Evolutionary conservation across 2,888 invertebrate species (phyloP).

Genomic region (Pseudococcus longispinus): DNA sequence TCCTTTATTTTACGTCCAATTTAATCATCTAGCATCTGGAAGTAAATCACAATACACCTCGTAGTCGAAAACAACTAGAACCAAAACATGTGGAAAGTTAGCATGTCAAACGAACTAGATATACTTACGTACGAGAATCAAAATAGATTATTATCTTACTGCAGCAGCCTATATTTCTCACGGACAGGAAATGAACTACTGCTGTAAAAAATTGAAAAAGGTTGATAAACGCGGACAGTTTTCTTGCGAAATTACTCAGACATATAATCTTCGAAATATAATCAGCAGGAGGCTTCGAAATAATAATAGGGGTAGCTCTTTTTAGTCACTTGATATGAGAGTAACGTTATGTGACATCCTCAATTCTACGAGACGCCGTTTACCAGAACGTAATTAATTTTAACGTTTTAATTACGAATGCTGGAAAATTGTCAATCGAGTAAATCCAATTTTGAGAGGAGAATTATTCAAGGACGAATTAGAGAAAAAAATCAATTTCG

Average conservation of each 20-base stretch:
- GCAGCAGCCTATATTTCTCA: conserved; percentile 32
- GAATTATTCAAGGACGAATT: neutral
- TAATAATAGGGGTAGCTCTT: conserved; percentile 42
- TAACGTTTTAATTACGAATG: conserved; percentile 24
- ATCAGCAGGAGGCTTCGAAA: conserved; percentile 51
- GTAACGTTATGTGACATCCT: conserved; percentile 49
- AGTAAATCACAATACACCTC: neutral
- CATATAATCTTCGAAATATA: conserved; percentile 50
- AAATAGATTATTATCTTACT: conserved; percentile 30
- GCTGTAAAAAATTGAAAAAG: conserved; percentile 50
- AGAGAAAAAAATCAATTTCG: too few relatives aligned
- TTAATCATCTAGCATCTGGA: neutral
- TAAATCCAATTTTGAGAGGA: neutral
- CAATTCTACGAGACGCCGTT: neutral
- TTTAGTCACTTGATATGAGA: conserved; percentile 40
- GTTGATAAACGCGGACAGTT: conserved; percentile 38
- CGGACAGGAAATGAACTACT: conserved; percentile 52
- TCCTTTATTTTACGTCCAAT: neutral
- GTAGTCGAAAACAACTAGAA: neutral
- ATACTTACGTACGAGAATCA: neutral
- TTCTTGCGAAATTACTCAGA: conserved; percentile 51
- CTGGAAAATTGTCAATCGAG: neutral
- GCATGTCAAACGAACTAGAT: conserved; percentile 34
- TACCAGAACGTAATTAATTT: conserved; percentile 30
- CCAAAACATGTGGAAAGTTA: conserved; percentile 18